Evolutionary conservation across 2,888 invertebrate species (phyloP).

Genomic region (Cremastinae sp.): DNA sequence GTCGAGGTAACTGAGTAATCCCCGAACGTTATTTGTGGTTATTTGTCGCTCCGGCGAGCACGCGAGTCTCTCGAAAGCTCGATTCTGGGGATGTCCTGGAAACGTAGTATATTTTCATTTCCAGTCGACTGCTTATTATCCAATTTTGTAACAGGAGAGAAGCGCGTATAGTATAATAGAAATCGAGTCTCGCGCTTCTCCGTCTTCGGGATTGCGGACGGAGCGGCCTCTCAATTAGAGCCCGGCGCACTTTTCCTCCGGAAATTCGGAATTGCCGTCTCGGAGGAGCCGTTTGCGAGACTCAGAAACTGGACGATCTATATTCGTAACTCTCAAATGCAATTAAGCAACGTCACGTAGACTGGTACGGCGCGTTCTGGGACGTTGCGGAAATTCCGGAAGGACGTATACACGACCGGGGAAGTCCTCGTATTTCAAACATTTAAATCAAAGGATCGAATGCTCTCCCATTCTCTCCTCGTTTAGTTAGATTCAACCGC

Average conservation of each 20-base stretch:
- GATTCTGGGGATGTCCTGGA: background rate
- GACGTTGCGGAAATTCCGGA: conserved; percentile 9
- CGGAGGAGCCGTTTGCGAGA: conserved; percentile 10
- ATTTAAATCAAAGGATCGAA: conserved; percentile 77
- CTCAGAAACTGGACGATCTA: conserved; percentile 30
- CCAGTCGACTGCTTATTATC: conserved; percentile 51
- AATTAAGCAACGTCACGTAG: conserved; percentile 77
- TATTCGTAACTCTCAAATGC: conserved; percentile 67
- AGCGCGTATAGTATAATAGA: background rate
- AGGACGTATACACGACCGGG: conserved; percentile 24
- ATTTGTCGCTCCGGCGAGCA: conserved; percentile 76
- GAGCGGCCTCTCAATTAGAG: background rate
- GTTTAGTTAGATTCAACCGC: conserved; percentile 77
- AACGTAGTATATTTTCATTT: conserved; percentile 67
- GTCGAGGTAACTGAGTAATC: conserved; percentile 79
- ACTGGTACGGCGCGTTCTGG: conserved; percentile 52
- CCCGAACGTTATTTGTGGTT: conserved; percentile 79
- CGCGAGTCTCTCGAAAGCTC: conserved; percentile 56
- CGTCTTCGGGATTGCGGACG: too few relatives aligned
- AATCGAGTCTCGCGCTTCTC: background rate
- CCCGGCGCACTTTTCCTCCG: background rate
- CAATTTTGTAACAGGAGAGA: background rate
- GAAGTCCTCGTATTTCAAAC: conserved; percentile 62
- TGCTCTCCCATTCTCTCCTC: conserved; percentile 38
- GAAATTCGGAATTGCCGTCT: conserved; percentile 12